A percentile compares a stretch with the other conserved stretches of the same genome.
These are phyloP conservation scores for Kuschelorhynchus macadamiae DNA, from an alignment of 2,888 invertebrate species.

Conservation along the genomic window DNA sequence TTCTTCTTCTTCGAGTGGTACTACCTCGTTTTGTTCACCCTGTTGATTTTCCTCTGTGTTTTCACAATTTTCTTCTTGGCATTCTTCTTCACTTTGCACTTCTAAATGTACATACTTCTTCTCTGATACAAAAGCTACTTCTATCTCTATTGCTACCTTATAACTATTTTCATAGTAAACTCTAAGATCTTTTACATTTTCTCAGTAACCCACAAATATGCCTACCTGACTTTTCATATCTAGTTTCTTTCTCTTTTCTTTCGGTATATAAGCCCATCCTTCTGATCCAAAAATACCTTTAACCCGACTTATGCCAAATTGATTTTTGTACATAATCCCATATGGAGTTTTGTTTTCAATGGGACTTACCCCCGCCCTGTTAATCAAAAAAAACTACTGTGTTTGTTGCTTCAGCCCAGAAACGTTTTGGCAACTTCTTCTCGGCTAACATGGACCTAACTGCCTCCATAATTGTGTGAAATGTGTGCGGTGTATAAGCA, in stretches of 20 bases:
- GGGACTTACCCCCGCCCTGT: too few relatives aligned
- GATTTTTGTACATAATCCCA: too few relatives aligned
- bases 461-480: slow-evolving; percentile 41
- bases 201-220: slow-evolving; percentile 18
- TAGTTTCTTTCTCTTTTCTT: slow-evolving; percentile 15
- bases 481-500: slow-evolving; percentile 48
- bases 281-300: slow-evolving; percentile 5
- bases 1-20: too few relatives aligned
- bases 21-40: too few relatives aligned
- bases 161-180: not conserved
- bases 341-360: too few relatives aligned
- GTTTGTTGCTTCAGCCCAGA: too few relatives aligned
- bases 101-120: too few relatives aligned
- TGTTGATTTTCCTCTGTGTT: too few relatives aligned
- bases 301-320: too few relatives aligned
- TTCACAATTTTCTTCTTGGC: not conserved
- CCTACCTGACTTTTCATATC: slow-evolving; percentile 19
- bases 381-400: not conserved
- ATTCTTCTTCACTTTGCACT: too few relatives aligned
- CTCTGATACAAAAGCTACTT: not conserved
- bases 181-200: slow-evolving; percentile 19
- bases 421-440: not conserved
- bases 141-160: not conserved
- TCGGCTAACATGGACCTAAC: slow-evolving; percentile 33
- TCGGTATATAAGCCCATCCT: slow-evolving; percentile 14